Evolutionary conservation across 2,888 invertebrate genomes (phyloP), one percentile per base, ranked within the genome.

Genomic region (Andrena bucephala): DNA sequence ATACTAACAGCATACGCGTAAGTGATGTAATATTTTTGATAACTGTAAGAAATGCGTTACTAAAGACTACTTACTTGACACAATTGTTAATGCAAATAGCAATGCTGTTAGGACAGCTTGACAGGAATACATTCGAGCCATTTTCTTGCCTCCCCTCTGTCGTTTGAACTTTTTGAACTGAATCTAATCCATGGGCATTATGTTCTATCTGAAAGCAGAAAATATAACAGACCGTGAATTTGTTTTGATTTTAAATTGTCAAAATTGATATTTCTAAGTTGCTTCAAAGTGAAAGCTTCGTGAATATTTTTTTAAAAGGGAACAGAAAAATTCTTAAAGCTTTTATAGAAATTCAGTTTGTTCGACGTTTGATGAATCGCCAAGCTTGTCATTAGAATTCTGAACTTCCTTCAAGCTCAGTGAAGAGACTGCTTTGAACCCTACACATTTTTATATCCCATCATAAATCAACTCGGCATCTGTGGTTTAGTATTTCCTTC

Each of bases 31-130:
- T 7, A 42, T 42, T 31, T 7, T 42, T 0, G 60, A 66, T 33
- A 77, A 52, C 54, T 13, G 24, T 0, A 24, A 52, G 1, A 31
- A 48, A 31, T 10, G 8, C 50, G 6, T 72, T 72, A 48, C 27
- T 63, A 4, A 57, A 10, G 60, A 27, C 57, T 36, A 89, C 89
- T 81, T 87, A 90, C 90, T 89, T 82, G 87, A 70, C 67, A 81
- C 81, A 54, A 87, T 78, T 54, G 76, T 80, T 71, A 86, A 27
- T 79, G 77, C 69, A 67, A 88, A 73, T 72, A 90, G 79, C 8
- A 89, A 73, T 83, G 83, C 85, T 70, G 84, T 75, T 20, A 86
- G 36, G 27, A 85, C 74, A 73, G 82, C 66, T 36, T 81, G 85
- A 83, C 74, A 82, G 78, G 71, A 84, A 71, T 69, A 67, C 63